Percentiles rank a stretch among this genome's conserved stretches.
These are phyloP conservation scores for Hylyphantes graminicola DNA, from an alignment of 1,140 invertebrate species.

Conservation along the genomic window DNA sequence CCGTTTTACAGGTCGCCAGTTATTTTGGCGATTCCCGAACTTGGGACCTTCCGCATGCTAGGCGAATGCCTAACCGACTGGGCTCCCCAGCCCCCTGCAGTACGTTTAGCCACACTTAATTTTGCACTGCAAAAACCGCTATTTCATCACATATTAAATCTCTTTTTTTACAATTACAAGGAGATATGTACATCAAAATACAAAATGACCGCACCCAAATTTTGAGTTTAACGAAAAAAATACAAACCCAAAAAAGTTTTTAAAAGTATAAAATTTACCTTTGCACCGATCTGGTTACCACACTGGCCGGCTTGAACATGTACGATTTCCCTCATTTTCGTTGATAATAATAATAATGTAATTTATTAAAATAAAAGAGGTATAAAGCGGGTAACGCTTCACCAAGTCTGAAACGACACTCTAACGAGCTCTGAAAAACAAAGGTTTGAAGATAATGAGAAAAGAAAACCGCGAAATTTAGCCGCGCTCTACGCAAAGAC, in stretches of 20 bases:
- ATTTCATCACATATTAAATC: neutral
- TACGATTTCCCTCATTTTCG: conserved; percentile 71
- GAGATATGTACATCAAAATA: neutral
- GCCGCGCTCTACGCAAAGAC: neutral
- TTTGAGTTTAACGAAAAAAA: neutral
- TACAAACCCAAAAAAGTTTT: neutral
- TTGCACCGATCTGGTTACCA: conserved; percentile 90
- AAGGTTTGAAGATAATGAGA: neutral
- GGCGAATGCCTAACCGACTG: no score
- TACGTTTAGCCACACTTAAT: neutral
- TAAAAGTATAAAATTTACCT: conserved; percentile 71
- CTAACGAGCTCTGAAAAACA: no score
- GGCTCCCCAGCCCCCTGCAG: neutral
- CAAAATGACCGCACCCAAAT: neutral
- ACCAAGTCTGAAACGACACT: no score
- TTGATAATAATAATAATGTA: neutral
- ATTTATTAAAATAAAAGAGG: no score
- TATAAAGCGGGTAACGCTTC: no score
- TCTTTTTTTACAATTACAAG: neutral
- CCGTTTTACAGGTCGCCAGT: no score
- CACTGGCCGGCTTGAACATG: conserved; percentile 79
- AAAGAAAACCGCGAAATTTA: neutral
- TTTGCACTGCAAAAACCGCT: neutral
- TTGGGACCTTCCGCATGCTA: no score
- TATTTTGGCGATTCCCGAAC: no score